Evolutionary conservation across 1,140 invertebrate genomes (phyloP).

Genomic region (Drosophila funebris): DNA sequence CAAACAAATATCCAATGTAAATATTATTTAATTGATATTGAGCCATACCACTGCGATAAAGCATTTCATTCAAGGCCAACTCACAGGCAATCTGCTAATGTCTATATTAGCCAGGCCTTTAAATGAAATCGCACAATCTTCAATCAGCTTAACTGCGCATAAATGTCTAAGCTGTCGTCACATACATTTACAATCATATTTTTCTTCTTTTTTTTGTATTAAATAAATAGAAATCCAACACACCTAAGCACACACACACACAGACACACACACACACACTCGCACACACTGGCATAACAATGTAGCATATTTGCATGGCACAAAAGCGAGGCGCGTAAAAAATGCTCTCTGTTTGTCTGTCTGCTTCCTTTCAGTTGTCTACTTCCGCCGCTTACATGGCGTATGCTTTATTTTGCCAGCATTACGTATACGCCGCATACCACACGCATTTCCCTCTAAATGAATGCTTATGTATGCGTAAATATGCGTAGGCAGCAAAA

Average conservation of each 20-base stretch:
- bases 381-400: conserved; percentile 65
- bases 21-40: conserved; percentile 5
- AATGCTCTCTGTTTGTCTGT: conserved; percentile 16
- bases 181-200: conserved; percentile 73
- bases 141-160: conserved; percentile 74
- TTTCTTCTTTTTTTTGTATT: conserved; percentile 45
- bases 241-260: conserved; percentile 27
- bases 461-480: conserved; percentile 36
- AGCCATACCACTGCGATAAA: neutral
- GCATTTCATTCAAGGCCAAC: conserved; percentile 9
- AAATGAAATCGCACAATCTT: conserved; percentile 72
- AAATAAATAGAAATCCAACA: conserved; percentile 62
- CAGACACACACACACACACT: conserved; percentile 7
- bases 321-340: conserved; percentile 50
- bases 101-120: conserved; percentile 20
- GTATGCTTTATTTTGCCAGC: conserved; percentile 68
- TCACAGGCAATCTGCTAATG: conserved; percentile 25
- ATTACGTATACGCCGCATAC: conserved; percentile 70
- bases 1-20: neutral
- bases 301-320: conserved; percentile 59
- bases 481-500: conserved; percentile 65
- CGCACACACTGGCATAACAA: conserved; percentile 1
- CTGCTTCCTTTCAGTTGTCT: conserved; percentile 43
- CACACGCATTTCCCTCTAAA: neutral
- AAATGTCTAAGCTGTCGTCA: conserved; percentile 78